Percentiles rank a stretch among this genome's conserved stretches.
These are phyloP conservation scores for Ptilonorhynchus violaceus DNA, from an alignment of 2,113 vertebrate genomes.

Conservation along the genomic window DNA sequence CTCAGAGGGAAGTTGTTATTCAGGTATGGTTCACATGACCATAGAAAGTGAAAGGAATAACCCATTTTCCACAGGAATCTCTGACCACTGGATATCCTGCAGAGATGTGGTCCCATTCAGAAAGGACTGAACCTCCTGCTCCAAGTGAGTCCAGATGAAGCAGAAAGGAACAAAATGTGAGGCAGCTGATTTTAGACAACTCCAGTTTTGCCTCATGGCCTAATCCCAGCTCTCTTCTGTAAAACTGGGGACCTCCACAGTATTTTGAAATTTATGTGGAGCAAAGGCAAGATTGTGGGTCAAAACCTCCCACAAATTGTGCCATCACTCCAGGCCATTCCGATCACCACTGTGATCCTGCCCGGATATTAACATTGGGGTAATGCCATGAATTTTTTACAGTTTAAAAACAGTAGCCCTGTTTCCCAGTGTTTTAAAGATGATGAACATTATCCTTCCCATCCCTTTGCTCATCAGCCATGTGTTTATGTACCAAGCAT, in stretches of 20 bases:
- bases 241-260: not conserved
- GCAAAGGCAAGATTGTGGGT: not conserved
- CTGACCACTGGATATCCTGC: not conserved
- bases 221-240: too few relatives aligned
- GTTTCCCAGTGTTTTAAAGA: conserved; percentile 20
- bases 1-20: not conserved
- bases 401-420: not conserved
- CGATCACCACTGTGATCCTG: not conserved
- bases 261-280: not conserved
- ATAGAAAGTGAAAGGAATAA: not conserved
- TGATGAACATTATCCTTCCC: conserved; percentile 42
- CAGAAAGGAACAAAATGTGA: not conserved
- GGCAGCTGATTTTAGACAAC: not conserved
- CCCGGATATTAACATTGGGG: not conserved
- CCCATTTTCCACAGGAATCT: not conserved
- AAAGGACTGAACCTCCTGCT: not conserved
- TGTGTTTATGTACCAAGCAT: conserved; percentile 58
- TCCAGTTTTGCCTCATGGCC: not conserved
- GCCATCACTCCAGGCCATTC: not conserved
- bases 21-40: not conserved
- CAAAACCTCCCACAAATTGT: not conserved
- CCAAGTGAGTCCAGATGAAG: not conserved
- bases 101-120: not conserved
- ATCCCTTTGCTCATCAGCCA: conserved; percentile 54
- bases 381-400: not conserved